phyloP scores from a whole-genome alignment of 2,113 vertebrate species.

The Pelusios castaneus region DNA sequence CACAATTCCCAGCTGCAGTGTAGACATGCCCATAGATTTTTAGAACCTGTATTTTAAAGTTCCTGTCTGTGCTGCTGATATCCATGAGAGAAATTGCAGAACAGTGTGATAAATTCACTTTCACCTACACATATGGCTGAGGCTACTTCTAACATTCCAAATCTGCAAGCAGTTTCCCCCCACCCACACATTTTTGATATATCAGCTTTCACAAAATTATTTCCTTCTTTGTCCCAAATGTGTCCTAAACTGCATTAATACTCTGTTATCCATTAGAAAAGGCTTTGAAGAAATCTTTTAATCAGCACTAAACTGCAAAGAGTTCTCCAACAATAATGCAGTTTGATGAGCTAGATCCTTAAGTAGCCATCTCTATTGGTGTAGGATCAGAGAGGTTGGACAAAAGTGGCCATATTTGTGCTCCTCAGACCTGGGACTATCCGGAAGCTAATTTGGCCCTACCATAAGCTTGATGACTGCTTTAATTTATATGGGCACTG shows the following conservation, averaged over 20 bases:
- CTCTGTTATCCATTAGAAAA: not conserved
- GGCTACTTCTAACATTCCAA: fast-evolving
- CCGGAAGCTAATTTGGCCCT: not conserved
- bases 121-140: not conserved
- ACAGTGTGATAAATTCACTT: not conserved
- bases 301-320: fast-evolving
- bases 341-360: not conserved
- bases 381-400: not conserved
- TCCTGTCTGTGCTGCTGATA: not conserved
- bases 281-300: not conserved
- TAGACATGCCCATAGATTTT: not conserved
- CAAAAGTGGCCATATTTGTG: not conserved
- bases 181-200: not conserved
- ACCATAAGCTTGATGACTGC: not conserved
- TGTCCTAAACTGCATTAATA: not conserved
- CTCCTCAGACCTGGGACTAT: not conserved
- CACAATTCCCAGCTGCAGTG: too few species aligned
- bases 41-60: not conserved
- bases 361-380: fast-evolving
- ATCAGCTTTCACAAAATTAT: too few species aligned
- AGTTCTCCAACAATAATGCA: fast-evolving
- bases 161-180: not conserved
- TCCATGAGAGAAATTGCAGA: not conserved
- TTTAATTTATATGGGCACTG: not conserved
- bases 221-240: not conserved